phyloP scores from a whole-genome alignment of 2,888 invertebrate species.

The Taphrorychus bicolor region DNA sequence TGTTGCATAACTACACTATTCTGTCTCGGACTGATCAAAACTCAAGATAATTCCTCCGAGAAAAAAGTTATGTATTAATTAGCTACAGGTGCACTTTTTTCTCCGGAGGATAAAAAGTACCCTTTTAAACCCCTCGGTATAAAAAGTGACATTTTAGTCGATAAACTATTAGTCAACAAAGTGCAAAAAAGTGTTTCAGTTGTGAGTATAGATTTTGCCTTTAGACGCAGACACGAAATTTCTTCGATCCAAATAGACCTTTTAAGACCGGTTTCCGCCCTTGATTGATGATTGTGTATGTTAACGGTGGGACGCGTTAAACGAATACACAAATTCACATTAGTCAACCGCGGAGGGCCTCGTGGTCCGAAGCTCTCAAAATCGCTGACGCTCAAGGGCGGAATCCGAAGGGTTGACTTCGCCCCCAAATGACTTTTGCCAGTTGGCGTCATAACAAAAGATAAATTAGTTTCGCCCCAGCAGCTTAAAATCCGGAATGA shows the following conservation, averaged over 20 bases:
- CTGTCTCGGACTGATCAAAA: too few relatives aligned
- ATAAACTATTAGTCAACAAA: too few relatives aligned
- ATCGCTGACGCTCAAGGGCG: constrained; percentile 40
- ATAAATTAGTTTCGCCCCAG: constrained; percentile 49
- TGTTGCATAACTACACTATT: too few relatives aligned
- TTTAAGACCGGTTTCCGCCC: background rate
- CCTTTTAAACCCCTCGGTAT: too few relatives aligned
- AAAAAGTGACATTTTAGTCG: too few relatives aligned
- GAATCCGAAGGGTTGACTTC: constrained; percentile 45
- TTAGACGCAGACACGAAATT: background rate
- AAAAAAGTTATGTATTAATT: too few relatives aligned
- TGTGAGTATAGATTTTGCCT: too few relatives aligned
- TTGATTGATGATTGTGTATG: background rate
- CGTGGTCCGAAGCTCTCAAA: constrained; percentile 36
- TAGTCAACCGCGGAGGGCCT: constrained; percentile 35
- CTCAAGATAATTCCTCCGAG: too few relatives aligned
- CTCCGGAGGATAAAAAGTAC: too few relatives aligned
- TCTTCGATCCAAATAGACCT: background rate
- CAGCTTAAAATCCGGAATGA: constrained; percentile 47
- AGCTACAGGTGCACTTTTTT: too few relatives aligned
- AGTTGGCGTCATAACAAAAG: constrained; percentile 55
- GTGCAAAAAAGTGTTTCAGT: too few relatives aligned
- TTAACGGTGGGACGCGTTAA: constrained; percentile 20
- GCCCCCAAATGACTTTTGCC: constrained; percentile 51
- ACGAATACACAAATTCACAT: constrained; percentile 38